Evolutionary conservation across 2,888 invertebrate species (phyloP).

Genomic region (Tuberolachnus salignus): DNA sequence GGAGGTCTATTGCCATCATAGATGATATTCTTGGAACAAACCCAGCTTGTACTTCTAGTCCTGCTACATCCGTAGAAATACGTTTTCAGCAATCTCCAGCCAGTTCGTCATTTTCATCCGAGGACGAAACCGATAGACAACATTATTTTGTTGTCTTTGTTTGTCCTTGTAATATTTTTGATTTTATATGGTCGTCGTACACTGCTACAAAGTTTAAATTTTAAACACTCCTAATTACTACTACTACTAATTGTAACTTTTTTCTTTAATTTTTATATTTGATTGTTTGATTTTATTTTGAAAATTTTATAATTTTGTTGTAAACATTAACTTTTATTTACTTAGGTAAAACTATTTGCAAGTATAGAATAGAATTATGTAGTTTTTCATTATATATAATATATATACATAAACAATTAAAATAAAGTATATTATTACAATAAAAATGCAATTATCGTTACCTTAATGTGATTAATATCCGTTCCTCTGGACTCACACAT

Average conservation of each 20-base stretch:
- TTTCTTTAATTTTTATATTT: constrained; percentile 1
- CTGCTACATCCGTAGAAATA: constrained; percentile 12
- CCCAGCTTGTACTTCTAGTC: neutral
- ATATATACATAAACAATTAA: no score
- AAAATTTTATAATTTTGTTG: no score
- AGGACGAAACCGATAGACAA: constrained; percentile 12
- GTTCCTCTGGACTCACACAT: constrained; percentile 39
- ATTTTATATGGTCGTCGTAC: no score
- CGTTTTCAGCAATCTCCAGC: neutral
- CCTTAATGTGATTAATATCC: constrained; percentile 48
- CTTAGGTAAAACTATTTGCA: neutral
- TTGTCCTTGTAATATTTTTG: no score
- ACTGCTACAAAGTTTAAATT: no score
- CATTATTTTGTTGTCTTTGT: no score
- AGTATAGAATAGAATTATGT: neutral
- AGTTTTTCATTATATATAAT: neutral
- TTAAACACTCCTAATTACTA: no score
- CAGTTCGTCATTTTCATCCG: neutral
- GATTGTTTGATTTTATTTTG: no score
- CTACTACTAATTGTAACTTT: no score
- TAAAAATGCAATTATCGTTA: constrained; percentile 21
- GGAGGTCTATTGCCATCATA: neutral
- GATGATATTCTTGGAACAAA: constrained; percentile 15
- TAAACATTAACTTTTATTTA: constrained; percentile 6
- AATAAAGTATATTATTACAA: neutral